A percentile compares a stretch with the other conserved stretches of the same genome.
phyloP scores from a whole-genome alignment of 2,888 invertebrate species.

The Dryomyza anilis region DNA sequence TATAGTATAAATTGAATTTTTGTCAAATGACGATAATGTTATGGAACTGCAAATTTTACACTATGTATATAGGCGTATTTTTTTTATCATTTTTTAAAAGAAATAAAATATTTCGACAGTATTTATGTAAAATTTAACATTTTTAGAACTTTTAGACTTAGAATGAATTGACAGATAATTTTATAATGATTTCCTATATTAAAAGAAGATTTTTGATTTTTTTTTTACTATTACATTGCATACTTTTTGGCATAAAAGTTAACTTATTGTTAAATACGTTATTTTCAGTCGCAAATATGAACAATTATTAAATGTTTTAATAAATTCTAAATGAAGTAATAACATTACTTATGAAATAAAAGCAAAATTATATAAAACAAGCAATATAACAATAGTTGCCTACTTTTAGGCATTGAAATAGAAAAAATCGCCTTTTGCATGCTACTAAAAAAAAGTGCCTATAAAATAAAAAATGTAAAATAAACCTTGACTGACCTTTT shows the following conservation, averaged over 20 bases:
- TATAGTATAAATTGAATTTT: too few relatives aligned
- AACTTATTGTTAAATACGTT: not conserved
- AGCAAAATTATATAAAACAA: not conserved
- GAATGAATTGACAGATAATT: too few relatives aligned
- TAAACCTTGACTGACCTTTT: slow-evolving; percentile 12
- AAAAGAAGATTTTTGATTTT: too few relatives aligned
- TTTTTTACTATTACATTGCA: not conserved
- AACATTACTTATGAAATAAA: not conserved
- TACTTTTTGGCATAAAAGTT: not conserved
- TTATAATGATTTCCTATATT: too few relatives aligned
- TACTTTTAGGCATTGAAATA: too few relatives aligned
- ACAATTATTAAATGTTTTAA: not conserved
- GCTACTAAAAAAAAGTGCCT: not conserved
- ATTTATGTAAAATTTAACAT: not conserved
- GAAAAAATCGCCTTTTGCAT: too few relatives aligned
- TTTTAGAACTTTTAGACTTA: not conserved
- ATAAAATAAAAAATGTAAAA: not conserved
- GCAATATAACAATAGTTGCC: not conserved
- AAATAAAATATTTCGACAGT: not conserved
- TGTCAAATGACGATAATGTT: too few relatives aligned
- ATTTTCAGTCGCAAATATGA: too few relatives aligned
- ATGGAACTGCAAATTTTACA: too few relatives aligned
- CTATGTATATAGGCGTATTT: not conserved
- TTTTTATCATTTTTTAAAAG: not conserved
- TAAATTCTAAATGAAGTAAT: not conserved